Conservation (phyloP, 2,113 vertebrate species). For the Hippocampus mohnikei region DNA sequence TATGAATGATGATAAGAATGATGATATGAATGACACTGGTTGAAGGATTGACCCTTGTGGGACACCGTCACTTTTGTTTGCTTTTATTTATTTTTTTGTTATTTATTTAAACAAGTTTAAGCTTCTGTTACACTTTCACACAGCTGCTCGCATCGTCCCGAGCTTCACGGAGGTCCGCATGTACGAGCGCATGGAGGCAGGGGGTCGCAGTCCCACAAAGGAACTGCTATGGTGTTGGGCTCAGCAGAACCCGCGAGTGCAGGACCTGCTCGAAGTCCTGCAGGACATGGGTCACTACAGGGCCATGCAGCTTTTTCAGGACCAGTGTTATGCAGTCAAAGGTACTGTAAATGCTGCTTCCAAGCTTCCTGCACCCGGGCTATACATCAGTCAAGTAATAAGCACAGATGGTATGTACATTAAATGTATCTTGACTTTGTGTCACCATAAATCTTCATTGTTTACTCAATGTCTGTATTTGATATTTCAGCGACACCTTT, state of each 20-base stretch:
- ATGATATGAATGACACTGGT: not conserved
- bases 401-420: not conserved
- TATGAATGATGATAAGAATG: no score
- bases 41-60: not conserved
- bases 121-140: no score
- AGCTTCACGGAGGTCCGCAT: not conserved
- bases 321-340: not conserved
- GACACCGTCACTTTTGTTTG: not conserved
- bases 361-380: not conserved
- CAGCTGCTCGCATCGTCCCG: slow-evolving; percentile 3
- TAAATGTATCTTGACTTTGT: not conserved
- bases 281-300: slow-evolving; percentile 9
- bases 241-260: slow-evolving; percentile 4
- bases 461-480: not conserved
- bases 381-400: no score
- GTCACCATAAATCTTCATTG: no score
- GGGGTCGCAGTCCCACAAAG: slow-evolving; percentile 5
- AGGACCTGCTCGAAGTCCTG: slow-evolving; percentile 2
- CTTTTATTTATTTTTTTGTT: not conserved
- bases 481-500: slow-evolving; percentile 10
- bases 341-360: not conserved
- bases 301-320: slow-evolving; percentile 1
- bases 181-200: slow-evolving; percentile 4
- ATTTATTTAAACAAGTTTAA: not conserved
- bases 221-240: slow-evolving; percentile 11